A percentile compares a stretch with the other conserved stretches of the same genome.
Evolutionary conservation across 2,113 vertebrate species (phyloP).

Genomic region (Peromyscus leucopus): DNA sequence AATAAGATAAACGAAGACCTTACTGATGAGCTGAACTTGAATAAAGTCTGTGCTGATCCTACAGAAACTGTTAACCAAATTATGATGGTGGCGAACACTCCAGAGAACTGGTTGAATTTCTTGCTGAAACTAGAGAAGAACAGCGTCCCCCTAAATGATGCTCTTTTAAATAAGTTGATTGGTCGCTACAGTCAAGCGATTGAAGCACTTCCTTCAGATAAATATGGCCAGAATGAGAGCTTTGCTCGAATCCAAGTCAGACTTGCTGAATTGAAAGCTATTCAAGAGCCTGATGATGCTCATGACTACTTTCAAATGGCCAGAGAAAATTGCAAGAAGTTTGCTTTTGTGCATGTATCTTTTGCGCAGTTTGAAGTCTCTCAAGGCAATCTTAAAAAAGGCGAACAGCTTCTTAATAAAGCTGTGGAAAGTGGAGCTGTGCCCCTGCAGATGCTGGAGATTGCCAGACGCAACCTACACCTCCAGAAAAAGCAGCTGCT

Average conservation of each 20-base stretch:
- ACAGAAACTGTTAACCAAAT: slow-evolving; percentile 92
- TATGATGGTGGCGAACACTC: slow-evolving; percentile 90
- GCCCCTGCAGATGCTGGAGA: slow-evolving; percentile 92
- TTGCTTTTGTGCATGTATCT: slow-evolving; percentile 96
- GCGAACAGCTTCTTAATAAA: slow-evolving; percentile 94
- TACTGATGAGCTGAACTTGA: slow-evolving; percentile 86
- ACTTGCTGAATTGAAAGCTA: slow-evolving; percentile 95
- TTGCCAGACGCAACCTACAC: slow-evolving; percentile 91
- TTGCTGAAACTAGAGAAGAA: slow-evolving; percentile 93
- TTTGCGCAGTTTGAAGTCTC: slow-evolving; percentile 96
- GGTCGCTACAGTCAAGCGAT: slow-evolving; percentile 94
- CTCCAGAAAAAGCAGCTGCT: slow-evolving; percentile 90
- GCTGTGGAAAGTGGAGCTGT: slow-evolving; percentile 91
- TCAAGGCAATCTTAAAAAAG: slow-evolving; percentile 93
- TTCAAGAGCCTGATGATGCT: slow-evolving; percentile 95
- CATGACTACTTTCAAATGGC: slow-evolving; percentile 95
- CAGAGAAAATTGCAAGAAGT: slow-evolving; percentile 94
- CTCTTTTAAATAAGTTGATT: slow-evolving; percentile 91
- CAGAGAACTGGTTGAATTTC: slow-evolving; percentile 93
- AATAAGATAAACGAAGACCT: slow-evolving; percentile 92
- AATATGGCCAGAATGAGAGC: slow-evolving; percentile 92
- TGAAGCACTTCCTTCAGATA: slow-evolving; percentile 91
- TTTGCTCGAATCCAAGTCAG: slow-evolving; percentile 95
- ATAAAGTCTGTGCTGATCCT: slow-evolving; percentile 87
- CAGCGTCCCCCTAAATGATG: slow-evolving; percentile 90